These are phyloP conservation scores for Alfaro cultratus DNA, from an alignment of 2,797 vertebrate genomes.

Conservation along the genomic window DNA sequence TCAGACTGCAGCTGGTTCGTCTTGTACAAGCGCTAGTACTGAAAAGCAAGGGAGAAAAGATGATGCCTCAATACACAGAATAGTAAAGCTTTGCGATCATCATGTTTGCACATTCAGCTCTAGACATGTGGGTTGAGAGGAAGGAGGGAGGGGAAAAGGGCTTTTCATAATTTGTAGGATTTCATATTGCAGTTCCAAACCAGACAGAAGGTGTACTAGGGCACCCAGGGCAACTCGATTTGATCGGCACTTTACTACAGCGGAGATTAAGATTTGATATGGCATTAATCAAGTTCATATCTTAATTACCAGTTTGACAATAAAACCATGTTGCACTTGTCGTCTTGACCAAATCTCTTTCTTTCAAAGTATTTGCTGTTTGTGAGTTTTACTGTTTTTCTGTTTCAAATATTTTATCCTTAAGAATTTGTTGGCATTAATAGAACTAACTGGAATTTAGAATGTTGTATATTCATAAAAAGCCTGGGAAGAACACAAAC, in stretches of 20 bases:
- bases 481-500: not conserved
- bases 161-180: conserved; percentile 86
- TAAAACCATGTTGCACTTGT: conserved; percentile 87
- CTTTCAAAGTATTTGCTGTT: not conserved
- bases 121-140: conserved; percentile 80
- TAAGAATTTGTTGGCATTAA: not conserved
- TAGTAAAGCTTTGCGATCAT: conserved; percentile 69
- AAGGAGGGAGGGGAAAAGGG: conserved; percentile 77
- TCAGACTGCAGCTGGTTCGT: conserved; percentile 30
- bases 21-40: conserved; percentile 30
- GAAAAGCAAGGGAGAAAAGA: conserved; percentile 33
- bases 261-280: conserved; percentile 88
- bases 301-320: conserved; percentile 92
- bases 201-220: conserved; percentile 82
- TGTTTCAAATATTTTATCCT: not conserved
- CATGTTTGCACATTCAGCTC: conserved; percentile 84
- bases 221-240: conserved; percentile 87
- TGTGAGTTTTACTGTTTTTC: no score
- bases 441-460: not conserved
- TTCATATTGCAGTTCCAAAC: conserved; percentile 79
- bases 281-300: conserved; percentile 91
- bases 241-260: conserved; percentile 96
- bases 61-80: conserved; percentile 37
- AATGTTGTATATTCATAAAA: not conserved
- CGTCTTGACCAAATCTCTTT: conserved; percentile 44